Percentiles rank a stretch among this genome's conserved stretches.
These are phyloP conservation scores for Drosophila lacteicornis DNA, from an alignment of 1,140 invertebrate genomes.

Conservation along the genomic window DNA sequence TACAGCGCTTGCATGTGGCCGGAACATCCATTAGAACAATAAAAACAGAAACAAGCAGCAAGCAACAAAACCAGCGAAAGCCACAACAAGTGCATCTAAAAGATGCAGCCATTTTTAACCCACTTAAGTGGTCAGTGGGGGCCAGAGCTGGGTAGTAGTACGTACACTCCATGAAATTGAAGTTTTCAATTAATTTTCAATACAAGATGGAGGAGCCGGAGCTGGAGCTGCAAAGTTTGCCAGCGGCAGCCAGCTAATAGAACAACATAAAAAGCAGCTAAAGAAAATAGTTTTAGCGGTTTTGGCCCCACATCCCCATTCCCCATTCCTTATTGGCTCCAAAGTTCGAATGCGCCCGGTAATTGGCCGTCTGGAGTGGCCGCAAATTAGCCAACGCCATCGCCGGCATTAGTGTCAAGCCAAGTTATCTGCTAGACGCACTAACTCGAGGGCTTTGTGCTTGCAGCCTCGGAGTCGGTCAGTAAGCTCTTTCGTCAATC, in stretches of 20 bases:
- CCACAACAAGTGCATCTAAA: constrained; percentile 61
- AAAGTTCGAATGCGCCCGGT: constrained; percentile 63
- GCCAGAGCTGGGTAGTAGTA: not conserved
- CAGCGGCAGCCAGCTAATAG: constrained; percentile 38
- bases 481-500: constrained; percentile 84
- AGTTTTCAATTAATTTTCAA: constrained; percentile 82
- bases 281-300: constrained; percentile 59
- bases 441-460: constrained; percentile 48
- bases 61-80: constrained; percentile 11
- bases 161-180: constrained; percentile 63
- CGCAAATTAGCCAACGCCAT: constrained; percentile 74
- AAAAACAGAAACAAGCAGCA: constrained; percentile 12
- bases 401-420: constrained; percentile 69
- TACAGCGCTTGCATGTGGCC: constrained; percentile 62
- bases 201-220: constrained; percentile 25
- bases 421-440: constrained; percentile 66
- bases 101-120: constrained; percentile 75
- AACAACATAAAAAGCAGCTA: constrained; percentile 48
- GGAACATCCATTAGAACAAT: constrained; percentile 71
- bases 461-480: constrained; percentile 80
- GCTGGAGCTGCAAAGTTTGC: constrained; percentile 23
- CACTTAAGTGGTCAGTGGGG: constrained; percentile 67
- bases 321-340: constrained; percentile 7
- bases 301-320: constrained; percentile 9
- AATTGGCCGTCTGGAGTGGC: constrained; percentile 61